These are phyloP conservation scores for Teleogryllus occipitalis DNA, from an alignment of 1,140 invertebrate genomes.

Conservation along the genomic window DNA sequence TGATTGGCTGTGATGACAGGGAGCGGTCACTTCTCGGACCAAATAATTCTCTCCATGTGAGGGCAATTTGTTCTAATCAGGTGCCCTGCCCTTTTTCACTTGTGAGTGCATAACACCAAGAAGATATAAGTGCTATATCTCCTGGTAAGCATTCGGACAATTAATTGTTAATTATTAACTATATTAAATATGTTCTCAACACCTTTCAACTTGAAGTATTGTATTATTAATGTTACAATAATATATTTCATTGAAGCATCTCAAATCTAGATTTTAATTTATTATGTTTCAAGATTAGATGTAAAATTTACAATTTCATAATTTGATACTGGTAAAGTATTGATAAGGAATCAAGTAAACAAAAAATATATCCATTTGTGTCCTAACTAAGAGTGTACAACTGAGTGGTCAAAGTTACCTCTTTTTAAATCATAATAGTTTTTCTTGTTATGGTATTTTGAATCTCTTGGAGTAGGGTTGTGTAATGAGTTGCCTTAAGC, in stretches of 20 bases:
- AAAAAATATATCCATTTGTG: neutral
- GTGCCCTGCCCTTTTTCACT: neutral
- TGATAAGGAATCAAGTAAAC: neutral
- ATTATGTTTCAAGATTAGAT: neutral
- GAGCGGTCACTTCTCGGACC: neutral
- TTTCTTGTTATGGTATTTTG: neutral
- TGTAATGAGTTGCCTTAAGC: neutral
- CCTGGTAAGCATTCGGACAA: neutral
- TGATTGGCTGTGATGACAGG: slow-evolving; percentile 3
- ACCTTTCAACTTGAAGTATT: neutral
- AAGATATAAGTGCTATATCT: neutral
- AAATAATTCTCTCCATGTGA: neutral
- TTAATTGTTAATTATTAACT: neutral
- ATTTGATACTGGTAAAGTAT: neutral
- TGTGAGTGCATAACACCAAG: neutral
- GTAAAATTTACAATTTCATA: neutral
- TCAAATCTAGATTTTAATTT: neutral
- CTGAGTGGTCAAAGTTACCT: neutral
- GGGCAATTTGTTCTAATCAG: neutral
- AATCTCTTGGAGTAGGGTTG: neutral
- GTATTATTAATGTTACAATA: neutral
- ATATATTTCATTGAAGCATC: neutral
- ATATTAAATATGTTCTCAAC: neutral
- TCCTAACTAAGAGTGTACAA: neutral
- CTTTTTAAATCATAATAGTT: neutral